A percentile compares a stretch with the other conserved stretches of the same genome.
These are phyloP conservation scores for Drosophila nigromelanica DNA, from an alignment of 1,140 invertebrate species.

Conservation along the genomic window DNA sequence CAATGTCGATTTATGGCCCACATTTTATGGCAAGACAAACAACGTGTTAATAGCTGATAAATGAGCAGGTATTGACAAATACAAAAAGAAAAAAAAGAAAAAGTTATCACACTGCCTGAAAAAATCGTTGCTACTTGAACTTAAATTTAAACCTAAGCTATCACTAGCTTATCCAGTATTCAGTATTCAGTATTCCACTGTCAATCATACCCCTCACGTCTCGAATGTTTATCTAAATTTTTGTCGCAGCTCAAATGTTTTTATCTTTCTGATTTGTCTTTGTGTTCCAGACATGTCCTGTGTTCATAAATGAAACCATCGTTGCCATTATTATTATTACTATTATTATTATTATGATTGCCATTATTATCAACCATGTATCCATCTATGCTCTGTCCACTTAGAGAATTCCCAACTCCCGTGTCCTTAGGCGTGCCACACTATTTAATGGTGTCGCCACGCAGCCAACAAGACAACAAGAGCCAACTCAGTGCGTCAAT, in stretches of 20 bases:
- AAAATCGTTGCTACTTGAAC: not conserved
- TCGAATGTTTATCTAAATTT: constrained; percentile 36
- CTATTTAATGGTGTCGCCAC: constrained; percentile 42
- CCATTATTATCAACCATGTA: constrained; percentile 24
- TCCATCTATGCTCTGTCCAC: constrained; percentile 1
- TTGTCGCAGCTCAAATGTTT: constrained; percentile 13
- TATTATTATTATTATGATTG: constrained; percentile 33
- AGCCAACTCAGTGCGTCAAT: not conserved
- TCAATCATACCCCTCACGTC: constrained; percentile 24
- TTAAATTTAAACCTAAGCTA: not conserved
- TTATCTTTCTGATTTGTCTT: constrained; percentile 22
- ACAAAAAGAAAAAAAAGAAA: not conserved
- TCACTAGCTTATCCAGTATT: no score
- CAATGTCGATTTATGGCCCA: constrained; percentile 63
- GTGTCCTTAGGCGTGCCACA: constrained; percentile 29
- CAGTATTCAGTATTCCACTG: constrained; percentile 3
- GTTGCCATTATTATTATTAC: constrained; percentile 46
- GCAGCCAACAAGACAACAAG: not conserved
- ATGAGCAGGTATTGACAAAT: constrained; percentile 51
- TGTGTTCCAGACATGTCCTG: constrained; percentile 17
- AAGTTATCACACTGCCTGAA: not conserved
- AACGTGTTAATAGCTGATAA: constrained; percentile 66
- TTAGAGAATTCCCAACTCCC: not conserved
- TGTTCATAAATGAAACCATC: constrained; percentile 48
- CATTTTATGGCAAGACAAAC: constrained; percentile 64